phyloP scores from a whole-genome alignment of 2,113 vertebrate species.

The Boulengeromyrus knoepffleri region DNA sequence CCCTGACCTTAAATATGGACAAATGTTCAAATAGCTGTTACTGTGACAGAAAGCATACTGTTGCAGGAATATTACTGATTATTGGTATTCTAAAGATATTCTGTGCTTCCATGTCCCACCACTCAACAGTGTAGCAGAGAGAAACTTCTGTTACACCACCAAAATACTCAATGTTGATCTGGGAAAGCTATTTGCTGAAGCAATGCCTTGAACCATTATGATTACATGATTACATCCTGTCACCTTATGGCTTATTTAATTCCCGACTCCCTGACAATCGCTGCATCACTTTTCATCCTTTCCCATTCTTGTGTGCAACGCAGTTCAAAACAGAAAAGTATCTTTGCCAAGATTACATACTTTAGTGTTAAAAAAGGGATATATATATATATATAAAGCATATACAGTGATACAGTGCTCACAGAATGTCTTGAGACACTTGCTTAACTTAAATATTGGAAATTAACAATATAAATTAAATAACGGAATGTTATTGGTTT shows the following conservation, averaged over 20 bases:
- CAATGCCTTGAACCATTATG: neutral
- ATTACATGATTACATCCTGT: neutral
- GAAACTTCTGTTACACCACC: neutral
- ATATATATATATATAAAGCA: neutral
- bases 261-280: neutral
- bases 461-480: no score
- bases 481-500: neutral
- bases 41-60: neutral
- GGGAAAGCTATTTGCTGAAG: neutral
- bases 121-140: neutral
- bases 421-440: neutral
- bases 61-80: neutral
- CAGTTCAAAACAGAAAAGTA: neutral
- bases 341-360: neutral
- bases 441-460: neutral
- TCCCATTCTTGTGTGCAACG: neutral
- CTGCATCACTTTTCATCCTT: neutral
- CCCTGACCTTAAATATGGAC: neutral
- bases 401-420: neutral
- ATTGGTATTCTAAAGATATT: neutral
- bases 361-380: neutral
- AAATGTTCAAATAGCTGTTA: neutral
- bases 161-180: neutral
- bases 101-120: neutral
- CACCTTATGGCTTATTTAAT: neutral